Evolutionary conservation across 2,888 invertebrate species (phyloP).

Genomic region (Drosophila multiciliata): DNA sequence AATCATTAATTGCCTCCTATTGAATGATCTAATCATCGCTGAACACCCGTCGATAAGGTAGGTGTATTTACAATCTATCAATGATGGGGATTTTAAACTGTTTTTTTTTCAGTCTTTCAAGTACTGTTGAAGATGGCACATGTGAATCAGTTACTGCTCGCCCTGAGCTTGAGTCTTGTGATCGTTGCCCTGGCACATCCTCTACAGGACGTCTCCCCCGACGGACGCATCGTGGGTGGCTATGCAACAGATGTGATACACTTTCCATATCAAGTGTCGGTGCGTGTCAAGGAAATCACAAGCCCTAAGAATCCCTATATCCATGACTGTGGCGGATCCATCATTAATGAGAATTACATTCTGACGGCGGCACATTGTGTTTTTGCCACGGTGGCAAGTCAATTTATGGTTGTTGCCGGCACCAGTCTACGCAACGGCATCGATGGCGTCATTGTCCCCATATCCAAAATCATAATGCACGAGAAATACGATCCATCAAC

Average conservation of each 20-base stretch:
- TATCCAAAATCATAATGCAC: constrained; percentile 85
- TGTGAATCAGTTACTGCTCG: constrained; percentile 37
- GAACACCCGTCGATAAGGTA: constrained; percentile 36
- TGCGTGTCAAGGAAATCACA: constrained; percentile 66
- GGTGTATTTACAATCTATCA: constrained; percentile 23
- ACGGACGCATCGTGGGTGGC: constrained; percentile 81
- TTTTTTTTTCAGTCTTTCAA: constrained; percentile 31
- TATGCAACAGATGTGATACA: constrained; percentile 56
- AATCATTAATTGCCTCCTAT: background rate
- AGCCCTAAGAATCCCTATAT: constrained; percentile 41
- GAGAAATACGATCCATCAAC: constrained; percentile 84
- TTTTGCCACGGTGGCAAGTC: constrained; percentile 46
- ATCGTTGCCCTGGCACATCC: constrained; percentile 34
- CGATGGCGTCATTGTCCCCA: constrained; percentile 85
- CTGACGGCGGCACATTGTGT: constrained; percentile 83
- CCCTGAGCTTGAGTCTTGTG: constrained; percentile 9
- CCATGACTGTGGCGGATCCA: constrained; percentile 81
- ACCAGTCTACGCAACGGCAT: constrained; percentile 85
- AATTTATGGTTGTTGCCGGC: constrained; percentile 86
- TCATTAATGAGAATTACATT: constrained; percentile 48
- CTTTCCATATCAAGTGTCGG: constrained; percentile 77
- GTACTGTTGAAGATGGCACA: constrained; percentile 49
- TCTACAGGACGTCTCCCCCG: constrained; percentile 33
- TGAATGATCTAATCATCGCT: constrained; percentile 37
- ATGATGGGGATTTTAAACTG: background rate